Percentiles rank a stretch among this genome's conserved stretches.
Conservation (phyloP, 2,888 invertebrate species). For the Ctena decussata region DNA sequence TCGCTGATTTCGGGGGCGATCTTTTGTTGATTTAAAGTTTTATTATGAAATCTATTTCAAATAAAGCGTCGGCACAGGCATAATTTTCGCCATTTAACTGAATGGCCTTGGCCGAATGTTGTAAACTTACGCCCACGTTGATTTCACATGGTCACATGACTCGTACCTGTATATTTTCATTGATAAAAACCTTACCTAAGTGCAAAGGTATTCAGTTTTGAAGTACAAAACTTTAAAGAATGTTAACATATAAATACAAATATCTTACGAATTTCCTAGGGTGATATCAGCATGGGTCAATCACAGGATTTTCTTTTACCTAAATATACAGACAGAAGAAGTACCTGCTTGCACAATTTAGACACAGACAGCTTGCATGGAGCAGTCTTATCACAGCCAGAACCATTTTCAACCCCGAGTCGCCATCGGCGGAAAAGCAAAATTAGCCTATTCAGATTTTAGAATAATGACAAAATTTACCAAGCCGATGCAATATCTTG, state of each 20-base stretch:
- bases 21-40: not conserved
- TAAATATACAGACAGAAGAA: no score
- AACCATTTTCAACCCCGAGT: no score
- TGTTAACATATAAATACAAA: conserved; percentile 2
- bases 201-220: conserved; percentile 8
- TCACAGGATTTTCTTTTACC: not conserved
- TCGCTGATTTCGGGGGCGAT: no score
- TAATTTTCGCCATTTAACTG: not conserved
- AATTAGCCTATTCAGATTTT: no score
- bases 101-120: not conserved
- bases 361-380: no score
- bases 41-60: not conserved
- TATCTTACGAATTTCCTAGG: not conserved
- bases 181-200: conserved; percentile 20
- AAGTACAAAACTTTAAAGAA: conserved; percentile 14
- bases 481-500: no score
- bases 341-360: no score
- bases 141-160: conserved; percentile 9
- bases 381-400: no score
- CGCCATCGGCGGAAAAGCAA: no score
- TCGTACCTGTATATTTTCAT: conserved; percentile 4
- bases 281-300: not conserved
- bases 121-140: not conserved
- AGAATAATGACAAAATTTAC: no score
- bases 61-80: not conserved